Evolutionary conservation across 2,113 vertebrate genomes (phyloP).

Genomic region (Megatriorchis doriae): DNA sequence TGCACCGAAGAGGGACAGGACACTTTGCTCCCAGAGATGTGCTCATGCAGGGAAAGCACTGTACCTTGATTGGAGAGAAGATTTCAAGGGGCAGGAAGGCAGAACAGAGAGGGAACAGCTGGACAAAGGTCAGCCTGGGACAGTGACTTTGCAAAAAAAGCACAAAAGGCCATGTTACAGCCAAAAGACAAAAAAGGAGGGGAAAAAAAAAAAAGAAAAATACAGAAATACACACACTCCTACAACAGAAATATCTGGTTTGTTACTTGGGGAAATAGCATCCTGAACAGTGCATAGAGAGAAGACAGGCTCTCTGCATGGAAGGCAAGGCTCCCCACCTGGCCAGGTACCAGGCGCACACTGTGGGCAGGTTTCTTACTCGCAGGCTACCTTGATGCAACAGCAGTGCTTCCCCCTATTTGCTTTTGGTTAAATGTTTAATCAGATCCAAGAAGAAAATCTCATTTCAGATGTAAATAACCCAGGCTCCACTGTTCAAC

Average conservation of each 20-base stretch:
- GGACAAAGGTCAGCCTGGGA: constrained; percentile 16
- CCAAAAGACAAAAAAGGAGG: neutral
- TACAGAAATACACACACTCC: neutral
- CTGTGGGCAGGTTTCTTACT: neutral
- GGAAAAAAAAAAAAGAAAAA: neutral
- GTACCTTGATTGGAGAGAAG: neutral
- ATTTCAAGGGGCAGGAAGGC: neutral
- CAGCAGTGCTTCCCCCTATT: neutral
- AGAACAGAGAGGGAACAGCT: neutral
- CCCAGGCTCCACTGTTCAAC: neutral
- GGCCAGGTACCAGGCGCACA: neutral
- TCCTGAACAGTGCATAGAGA: neutral
- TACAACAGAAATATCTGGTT: neutral
- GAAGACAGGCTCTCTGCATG: neutral
- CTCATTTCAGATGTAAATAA: neutral
- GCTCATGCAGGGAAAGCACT: neutral
- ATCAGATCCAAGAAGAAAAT: neutral
- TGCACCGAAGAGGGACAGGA: rapidly evolving
- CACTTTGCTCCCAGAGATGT: neutral
- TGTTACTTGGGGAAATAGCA: neutral
- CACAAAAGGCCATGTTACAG: neutral
- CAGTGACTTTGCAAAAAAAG: neutral
- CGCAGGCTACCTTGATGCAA: neutral
- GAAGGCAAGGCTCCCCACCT: neutral
- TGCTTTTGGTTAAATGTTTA: constrained; percentile 35